Percentiles rank a stretch among this genome's conserved stretches.
Conservation (phyloP, 2,113 vertebrate genomes). For the Pungitius pungitius region DNA sequence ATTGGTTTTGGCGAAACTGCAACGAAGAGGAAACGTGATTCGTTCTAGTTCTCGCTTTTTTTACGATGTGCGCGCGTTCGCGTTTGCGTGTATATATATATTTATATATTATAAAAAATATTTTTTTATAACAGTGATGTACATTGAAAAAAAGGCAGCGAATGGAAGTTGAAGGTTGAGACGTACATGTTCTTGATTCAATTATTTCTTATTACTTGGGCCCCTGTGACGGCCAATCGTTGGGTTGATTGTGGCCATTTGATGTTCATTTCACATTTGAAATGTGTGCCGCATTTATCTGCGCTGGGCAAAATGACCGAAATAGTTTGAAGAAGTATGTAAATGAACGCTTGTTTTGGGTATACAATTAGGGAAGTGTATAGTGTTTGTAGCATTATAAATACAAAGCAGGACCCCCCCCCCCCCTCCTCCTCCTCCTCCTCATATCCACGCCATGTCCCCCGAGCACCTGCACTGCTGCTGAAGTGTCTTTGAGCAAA, state of each 20-base stretch:
- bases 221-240: not conserved
- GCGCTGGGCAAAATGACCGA: not conserved
- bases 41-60: conserved; percentile 81
- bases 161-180: not conserved
- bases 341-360: not conserved
- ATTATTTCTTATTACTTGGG: not conserved
- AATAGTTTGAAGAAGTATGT: not conserved
- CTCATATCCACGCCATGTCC: not conserved
- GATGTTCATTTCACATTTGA: not conserved
- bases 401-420: conserved; percentile 33
- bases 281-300: not conserved
- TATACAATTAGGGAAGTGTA: not conserved
- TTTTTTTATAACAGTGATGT: not conserved
- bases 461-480: conserved; percentile 42
- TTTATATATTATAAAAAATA: not conserved
- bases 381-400: not conserved
- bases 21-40: conserved; percentile 84
- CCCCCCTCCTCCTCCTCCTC: not conserved
- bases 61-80: conserved; percentile 53
- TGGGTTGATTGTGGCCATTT: not conserved
- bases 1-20: conserved; percentile 60
- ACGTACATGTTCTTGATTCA: not conserved
- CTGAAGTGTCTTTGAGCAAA: conserved; percentile 58
- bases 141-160: not conserved
- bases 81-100: conserved; percentile 60